Evolutionary conservation across 2,888 invertebrate genomes (phyloP).

Genomic region (Euclidia mi): DNA sequence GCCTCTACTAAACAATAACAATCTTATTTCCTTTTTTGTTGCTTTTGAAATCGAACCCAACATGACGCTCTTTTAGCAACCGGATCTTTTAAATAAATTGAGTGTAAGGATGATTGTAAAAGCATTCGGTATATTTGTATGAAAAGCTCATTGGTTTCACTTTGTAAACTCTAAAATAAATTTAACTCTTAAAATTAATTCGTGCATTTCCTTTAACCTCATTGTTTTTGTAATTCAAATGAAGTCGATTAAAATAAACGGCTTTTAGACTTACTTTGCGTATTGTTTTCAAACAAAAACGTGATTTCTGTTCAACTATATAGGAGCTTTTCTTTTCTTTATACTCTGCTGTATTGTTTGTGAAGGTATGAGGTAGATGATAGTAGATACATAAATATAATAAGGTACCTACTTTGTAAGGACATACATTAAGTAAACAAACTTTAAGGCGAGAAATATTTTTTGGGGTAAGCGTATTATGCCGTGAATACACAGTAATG

Average conservation of each 20-base stretch:
- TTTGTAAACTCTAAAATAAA: constrained; percentile 51
- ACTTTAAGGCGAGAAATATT: too few relatives aligned
- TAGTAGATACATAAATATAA: not conserved
- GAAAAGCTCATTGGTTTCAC: constrained; percentile 68
- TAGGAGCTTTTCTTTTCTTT: constrained; percentile 1
- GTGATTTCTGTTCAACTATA: constrained; percentile 30
- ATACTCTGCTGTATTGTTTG: constrained; percentile 1
- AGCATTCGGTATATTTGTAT: constrained; percentile 69
- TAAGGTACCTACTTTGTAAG: not conserved
- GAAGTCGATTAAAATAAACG: constrained; percentile 47
- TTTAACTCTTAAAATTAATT: constrained; percentile 53
- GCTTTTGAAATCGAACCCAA: not conserved
- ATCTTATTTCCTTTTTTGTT: too few relatives aligned
- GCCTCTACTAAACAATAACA: too few relatives aligned
- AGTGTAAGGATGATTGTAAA: constrained; percentile 51
- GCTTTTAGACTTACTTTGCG: constrained; percentile 40
- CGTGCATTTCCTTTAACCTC: constrained; percentile 52
- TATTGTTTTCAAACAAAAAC: constrained; percentile 44
- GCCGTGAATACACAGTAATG: too few relatives aligned
- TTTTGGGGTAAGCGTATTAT: too few relatives aligned
- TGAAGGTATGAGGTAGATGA: not conserved
- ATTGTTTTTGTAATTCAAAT: constrained; percentile 61
- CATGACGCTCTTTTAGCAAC: not conserved
- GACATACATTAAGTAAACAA: not conserved
- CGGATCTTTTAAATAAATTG: constrained; percentile 10